phyloP scores from a whole-genome alignment of 2,888 invertebrate genomes.

The Heliconius ethilla region DNA sequence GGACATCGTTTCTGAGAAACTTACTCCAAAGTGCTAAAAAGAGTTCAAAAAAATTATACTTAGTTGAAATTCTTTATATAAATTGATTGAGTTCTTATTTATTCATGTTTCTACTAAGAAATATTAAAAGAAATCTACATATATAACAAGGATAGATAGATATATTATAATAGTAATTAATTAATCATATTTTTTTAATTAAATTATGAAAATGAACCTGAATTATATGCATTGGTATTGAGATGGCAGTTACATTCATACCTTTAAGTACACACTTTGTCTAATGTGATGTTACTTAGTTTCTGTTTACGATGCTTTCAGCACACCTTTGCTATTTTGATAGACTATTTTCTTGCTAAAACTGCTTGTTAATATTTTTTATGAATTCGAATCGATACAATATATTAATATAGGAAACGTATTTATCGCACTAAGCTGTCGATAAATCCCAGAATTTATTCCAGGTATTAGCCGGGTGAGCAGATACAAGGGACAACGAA shows the following conservation, averaged over 20 bases:
- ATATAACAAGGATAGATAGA: no score
- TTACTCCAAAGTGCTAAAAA: neutral
- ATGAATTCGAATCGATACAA: neutral
- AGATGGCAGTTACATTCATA: neutral
- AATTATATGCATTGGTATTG: neutral
- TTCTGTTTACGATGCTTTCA: neutral
- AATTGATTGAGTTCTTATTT: neutral
- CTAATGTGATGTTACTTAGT: neutral
- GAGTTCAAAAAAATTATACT: neutral
- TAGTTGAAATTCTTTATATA: neutral
- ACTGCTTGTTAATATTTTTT: neutral
- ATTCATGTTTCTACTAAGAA: neutral
- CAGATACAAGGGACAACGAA: neutral
- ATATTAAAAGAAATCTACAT: neutral
- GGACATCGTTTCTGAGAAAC: neutral
- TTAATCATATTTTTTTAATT: no score
- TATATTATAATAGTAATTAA: no score
- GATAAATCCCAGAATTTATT: neutral
- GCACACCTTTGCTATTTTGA: neutral
- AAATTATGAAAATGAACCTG: no score
- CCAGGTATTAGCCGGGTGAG: neutral
- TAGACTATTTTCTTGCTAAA: neutral
- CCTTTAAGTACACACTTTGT: neutral
- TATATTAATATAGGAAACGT: neutral
- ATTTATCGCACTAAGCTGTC: neutral